Conservation (phyloP, 2,888 invertebrate species). For the Drosophila kambysellisi region DNA sequence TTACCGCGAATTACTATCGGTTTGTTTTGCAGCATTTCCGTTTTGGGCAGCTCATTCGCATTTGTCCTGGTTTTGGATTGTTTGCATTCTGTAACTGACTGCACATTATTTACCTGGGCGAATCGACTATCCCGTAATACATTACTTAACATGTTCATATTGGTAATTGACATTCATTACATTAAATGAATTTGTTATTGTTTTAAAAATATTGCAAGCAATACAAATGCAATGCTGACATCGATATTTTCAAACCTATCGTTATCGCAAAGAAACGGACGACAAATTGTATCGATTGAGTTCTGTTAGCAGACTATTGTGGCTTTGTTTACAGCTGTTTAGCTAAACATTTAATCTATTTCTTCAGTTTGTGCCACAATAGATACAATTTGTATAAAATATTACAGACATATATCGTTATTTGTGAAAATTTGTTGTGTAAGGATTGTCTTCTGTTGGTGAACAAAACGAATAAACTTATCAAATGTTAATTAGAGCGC, state of each 20-base stretch:
- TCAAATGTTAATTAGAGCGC: not conserved
- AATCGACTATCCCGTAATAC: not conserved
- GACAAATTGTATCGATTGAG: not conserved
- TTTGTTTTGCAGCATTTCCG: conserved; percentile 62
- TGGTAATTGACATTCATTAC: not conserved
- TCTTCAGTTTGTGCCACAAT: not conserved
- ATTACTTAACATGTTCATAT: not conserved
- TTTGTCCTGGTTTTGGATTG: conserved; percentile 30
- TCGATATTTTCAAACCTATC: not conserved
- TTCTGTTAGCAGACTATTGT: not conserved
- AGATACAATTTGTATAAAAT: not conserved
- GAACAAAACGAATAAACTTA: not conserved
- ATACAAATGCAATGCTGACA: not conserved
- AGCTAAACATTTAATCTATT: not conserved
- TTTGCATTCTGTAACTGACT: not conserved
- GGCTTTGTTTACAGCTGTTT: not conserved
- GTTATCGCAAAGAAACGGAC: not conserved
- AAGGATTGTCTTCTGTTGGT: not conserved
- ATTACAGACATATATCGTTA: not conserved
- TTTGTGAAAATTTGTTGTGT: not conserved
- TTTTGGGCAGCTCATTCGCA: conserved; percentile 56
- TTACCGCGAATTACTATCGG: conserved; percentile 36
- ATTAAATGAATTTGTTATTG: not conserved
- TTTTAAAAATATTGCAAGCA: not conserved
- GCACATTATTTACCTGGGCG: not conserved